phyloP scores from a whole-genome alignment of 2,113 vertebrate species.

The Esox niger region DNA sequence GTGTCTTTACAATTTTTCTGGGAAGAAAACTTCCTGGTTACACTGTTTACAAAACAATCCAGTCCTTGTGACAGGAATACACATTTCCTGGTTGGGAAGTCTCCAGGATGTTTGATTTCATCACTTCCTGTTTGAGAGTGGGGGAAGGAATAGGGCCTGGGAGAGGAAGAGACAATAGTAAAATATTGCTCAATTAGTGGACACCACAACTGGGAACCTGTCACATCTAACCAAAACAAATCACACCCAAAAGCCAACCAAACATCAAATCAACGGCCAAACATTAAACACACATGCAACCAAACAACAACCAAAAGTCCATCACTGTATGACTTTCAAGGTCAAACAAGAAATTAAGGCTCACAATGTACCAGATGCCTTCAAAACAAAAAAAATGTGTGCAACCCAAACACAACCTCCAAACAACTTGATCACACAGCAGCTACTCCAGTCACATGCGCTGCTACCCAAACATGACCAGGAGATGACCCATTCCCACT shows the following conservation, averaged over 20 bases:
- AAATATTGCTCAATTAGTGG: slow-evolving; percentile 35
- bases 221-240: slow-evolving; percentile 25
- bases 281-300: slow-evolving; percentile 9
- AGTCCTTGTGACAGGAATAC: slow-evolving; percentile 18
- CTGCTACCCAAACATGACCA: no score
- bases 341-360: no score
- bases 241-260: neutral
- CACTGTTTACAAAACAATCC: slow-evolving; percentile 46
- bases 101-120: slow-evolving; percentile 48
- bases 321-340: no score
- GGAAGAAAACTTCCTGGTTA: slow-evolving; percentile 54
- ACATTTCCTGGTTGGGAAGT: slow-evolving; percentile 30
- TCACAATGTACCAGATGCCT: no score
- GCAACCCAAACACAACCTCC: neutral
- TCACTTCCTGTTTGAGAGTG: slow-evolving; percentile 43
- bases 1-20: no score
- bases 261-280: slow-evolving; percentile 33
- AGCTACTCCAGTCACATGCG: neutral
- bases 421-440: neutral
- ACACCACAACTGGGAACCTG: slow-evolving; percentile 22
- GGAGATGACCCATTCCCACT: no score
- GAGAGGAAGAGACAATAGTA: slow-evolving; percentile 40
- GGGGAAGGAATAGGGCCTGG: neutral
- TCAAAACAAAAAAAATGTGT: no score
- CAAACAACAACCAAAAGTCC: neutral